phyloP scores from a whole-genome alignment of 2,113 vertebrate genomes.

The Tupaia chinensis region DNA sequence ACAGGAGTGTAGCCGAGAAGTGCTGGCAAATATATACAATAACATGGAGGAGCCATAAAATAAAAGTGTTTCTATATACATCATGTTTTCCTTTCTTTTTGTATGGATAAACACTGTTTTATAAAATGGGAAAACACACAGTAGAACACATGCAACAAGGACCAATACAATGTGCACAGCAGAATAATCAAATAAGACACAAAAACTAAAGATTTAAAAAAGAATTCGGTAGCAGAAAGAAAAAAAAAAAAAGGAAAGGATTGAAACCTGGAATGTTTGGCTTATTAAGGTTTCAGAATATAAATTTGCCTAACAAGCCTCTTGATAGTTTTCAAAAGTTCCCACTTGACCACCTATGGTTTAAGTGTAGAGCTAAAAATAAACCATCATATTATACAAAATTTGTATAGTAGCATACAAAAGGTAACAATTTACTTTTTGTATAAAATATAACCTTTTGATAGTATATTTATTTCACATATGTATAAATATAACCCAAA shows the following conservation, averaged over 20 bases:
- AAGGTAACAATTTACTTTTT: conserved; percentile 91
- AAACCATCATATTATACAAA: conserved; percentile 90
- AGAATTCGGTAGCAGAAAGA: conserved; percentile 75
- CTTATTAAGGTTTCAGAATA: conserved; percentile 86
- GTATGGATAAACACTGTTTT: conserved; percentile 86
- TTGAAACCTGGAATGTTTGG: conserved; percentile 89
- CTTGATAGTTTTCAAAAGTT: conserved; percentile 81
- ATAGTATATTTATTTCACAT: conserved; percentile 92
- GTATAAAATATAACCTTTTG: conserved; percentile 92
- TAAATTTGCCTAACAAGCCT: conserved; percentile 82
- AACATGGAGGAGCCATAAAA: conserved; percentile 84
- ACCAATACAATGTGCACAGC: conserved; percentile 82
- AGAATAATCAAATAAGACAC: conserved; percentile 69
- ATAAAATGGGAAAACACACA: conserved; percentile 87
- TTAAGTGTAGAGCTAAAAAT: conserved; percentile 89
- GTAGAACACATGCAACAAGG: conserved; percentile 86
- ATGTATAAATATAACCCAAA: conserved; percentile 94
- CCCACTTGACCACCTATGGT: conserved; percentile 78
- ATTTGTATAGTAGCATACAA: conserved; percentile 91
- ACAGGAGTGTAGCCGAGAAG: conserved; percentile 84
- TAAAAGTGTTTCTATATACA: conserved; percentile 86
- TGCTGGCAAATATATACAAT: conserved; percentile 87
- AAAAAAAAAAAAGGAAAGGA: conserved; percentile 63
- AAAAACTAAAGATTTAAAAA: conserved; percentile 69
- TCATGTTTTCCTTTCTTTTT: conserved; percentile 78